These are phyloP conservation scores for Blastobasis lacticolella DNA, from an alignment of 2,888 invertebrate genomes.

Conservation along the genomic window DNA sequence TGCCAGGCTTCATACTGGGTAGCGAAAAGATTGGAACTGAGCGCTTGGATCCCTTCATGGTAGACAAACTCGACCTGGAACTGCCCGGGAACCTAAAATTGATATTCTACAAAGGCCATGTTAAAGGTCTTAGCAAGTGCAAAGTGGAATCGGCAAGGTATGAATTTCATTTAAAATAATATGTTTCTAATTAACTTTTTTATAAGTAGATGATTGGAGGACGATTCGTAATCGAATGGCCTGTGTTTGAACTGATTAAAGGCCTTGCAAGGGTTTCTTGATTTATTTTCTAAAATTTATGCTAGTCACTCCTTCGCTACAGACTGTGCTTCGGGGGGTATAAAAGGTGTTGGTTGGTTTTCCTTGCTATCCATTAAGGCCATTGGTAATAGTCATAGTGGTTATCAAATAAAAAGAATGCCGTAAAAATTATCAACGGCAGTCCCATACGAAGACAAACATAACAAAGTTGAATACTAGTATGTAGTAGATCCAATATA, in stretches of 20 bases:
- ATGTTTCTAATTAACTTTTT: no score
- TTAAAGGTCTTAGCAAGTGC: slow-evolving; percentile 49
- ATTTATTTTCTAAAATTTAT: no score
- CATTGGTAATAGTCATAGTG: neutral
- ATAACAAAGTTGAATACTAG: neutral
- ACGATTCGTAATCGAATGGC: no score
- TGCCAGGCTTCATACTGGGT: slow-evolving; percentile 43
- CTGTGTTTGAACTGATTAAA: no score
- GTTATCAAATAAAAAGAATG: neutral
- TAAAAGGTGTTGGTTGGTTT: no score
- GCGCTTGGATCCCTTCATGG: slow-evolving; percentile 34
- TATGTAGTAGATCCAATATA: neutral
- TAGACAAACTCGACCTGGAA: slow-evolving; percentile 26
- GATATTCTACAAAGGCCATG: slow-evolving; percentile 33
- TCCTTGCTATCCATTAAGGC: no score
- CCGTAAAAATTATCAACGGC: neutral
- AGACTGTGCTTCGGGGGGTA: no score
- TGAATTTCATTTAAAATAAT: slow-evolving; percentile 21
- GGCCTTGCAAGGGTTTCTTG: no score
- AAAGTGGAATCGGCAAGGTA: slow-evolving; percentile 37
- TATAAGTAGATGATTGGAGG: no score
- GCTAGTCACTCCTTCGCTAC: no score
- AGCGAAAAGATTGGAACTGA: slow-evolving; percentile 36
- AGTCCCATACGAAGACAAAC: neutral
- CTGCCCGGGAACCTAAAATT: slow-evolving; percentile 46